Evolutionary conservation across 2,797 vertebrate genomes (phyloP).

Genomic region (Cyclura pinguis): DNA sequence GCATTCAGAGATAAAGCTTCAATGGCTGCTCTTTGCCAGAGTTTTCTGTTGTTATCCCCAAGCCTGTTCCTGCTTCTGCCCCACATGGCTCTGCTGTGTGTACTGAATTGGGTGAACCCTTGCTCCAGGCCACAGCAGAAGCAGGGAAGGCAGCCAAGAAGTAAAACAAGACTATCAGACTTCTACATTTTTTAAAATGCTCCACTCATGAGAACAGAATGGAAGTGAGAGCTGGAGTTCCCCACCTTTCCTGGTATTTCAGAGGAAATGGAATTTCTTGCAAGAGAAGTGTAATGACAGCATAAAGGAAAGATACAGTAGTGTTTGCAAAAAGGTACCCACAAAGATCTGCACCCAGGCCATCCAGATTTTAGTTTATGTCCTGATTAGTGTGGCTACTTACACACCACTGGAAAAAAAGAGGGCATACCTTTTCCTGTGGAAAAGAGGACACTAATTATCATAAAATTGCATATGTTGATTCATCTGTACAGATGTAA

Average conservation of each 20-base stretch:
- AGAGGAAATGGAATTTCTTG: background rate
- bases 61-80: background rate
- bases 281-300: background rate
- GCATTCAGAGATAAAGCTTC: background rate
- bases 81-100: background rate
- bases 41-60: background rate
- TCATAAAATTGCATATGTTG: too few relatives aligned
- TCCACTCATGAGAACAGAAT: background rate
- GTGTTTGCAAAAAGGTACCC: too few relatives aligned
- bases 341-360: background rate
- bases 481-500: too few relatives aligned
- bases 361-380: background rate
- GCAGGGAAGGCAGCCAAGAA: background rate
- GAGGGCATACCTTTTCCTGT: too few relatives aligned
- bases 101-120: background rate
- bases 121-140: background rate
- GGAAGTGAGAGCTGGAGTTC: background rate
- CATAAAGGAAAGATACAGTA: too few relatives aligned
- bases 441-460: too few relatives aligned
- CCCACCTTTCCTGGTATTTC: background rate
- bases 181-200: background rate
- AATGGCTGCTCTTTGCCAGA: background rate
- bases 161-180: background rate
- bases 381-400: background rate
- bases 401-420: too few relatives aligned